Evolutionary conservation across 2,113 vertebrate species (phyloP), one percentile per base, ranked within the genome.

Genomic region (Strix aluco): DNA sequence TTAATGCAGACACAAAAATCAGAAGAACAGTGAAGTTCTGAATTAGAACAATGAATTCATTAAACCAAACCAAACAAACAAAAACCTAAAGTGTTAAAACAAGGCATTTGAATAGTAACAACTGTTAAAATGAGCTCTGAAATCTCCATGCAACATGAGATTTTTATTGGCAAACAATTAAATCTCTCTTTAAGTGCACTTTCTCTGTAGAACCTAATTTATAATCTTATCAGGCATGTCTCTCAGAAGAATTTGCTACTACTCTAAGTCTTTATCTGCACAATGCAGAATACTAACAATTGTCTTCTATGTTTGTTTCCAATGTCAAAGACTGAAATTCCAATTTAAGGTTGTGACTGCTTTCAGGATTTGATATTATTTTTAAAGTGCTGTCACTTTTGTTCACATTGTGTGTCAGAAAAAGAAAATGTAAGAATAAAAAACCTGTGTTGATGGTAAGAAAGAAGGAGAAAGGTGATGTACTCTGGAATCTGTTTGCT

Each of bases 91-190:
- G 84, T 84, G 73, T 95, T 96, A 94, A 96, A 90, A 94, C 75
- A 94, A 97, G 62, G 88, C 81, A 94, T 69, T 78, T 94, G 90
- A 96, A 86, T 92, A 94, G 77, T 84, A 92, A 91, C 95, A 95
- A 66, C 79, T 92, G 85, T 47, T 94, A 94, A 97, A 97, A 92
- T 72, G 78, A 78, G 94, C 78, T 86, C 47, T 91, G 78, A 96
- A 96, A 96, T 92, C 83, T 95, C 88, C 63, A 61, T 91, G 80
- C 88, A 94, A 93, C 75, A 93, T 62, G 78, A 92, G 44, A 94
- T 93, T 96, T 96, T 97, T 97, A 95, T 94, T 97, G 91, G 78
- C 80, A 97, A 97, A 95, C 90, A 97, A 98, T 97, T 94, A 97
- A 97, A 94, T 88, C 70, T 97, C 71, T 96, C 80, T 96, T 94